Evolutionary conservation across 2,113 vertebrate genomes (phyloP).

Genomic region (Ailurus styani): DNA sequence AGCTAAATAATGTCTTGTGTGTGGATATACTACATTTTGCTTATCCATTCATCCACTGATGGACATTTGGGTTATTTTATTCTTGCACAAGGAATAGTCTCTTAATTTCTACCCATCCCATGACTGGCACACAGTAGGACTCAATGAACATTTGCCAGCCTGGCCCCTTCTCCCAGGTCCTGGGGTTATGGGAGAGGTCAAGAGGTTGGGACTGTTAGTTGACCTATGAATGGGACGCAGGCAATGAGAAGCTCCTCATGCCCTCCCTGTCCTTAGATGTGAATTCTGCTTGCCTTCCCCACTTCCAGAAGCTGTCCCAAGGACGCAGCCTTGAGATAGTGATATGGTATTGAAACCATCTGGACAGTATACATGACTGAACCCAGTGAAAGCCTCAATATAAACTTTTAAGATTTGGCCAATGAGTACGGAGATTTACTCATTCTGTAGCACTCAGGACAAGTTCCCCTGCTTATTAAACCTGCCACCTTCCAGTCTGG

Average conservation of each 20-base stretch:
- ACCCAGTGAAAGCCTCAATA: background rate
- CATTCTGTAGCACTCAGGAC: background rate
- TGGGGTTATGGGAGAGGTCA: background rate
- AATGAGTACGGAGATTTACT: background rate
- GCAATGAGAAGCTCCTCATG: background rate
- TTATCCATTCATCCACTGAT: background rate
- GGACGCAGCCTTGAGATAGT: background rate
- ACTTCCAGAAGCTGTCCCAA: background rate
- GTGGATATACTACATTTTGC: background rate
- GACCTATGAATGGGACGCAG: background rate
- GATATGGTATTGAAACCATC: background rate
- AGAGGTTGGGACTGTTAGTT: background rate
- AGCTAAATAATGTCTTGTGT: too few species aligned
- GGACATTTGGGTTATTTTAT: background rate
- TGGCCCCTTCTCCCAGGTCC: background rate
- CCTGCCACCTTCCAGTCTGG: background rate
- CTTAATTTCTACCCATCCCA: background rate
- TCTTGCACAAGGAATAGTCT: background rate
- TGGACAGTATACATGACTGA: background rate
- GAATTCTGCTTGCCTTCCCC: background rate
- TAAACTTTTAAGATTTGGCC: background rate
- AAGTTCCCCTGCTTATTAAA: background rate
- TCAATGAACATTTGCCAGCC: background rate
- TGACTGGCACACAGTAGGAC: background rate
- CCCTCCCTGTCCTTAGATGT: background rate